Evolutionary conservation across 2,113 vertebrate genomes (phyloP), one percentile per base, ranked within the genome.

Genomic region (Anoura caudifer): DNA sequence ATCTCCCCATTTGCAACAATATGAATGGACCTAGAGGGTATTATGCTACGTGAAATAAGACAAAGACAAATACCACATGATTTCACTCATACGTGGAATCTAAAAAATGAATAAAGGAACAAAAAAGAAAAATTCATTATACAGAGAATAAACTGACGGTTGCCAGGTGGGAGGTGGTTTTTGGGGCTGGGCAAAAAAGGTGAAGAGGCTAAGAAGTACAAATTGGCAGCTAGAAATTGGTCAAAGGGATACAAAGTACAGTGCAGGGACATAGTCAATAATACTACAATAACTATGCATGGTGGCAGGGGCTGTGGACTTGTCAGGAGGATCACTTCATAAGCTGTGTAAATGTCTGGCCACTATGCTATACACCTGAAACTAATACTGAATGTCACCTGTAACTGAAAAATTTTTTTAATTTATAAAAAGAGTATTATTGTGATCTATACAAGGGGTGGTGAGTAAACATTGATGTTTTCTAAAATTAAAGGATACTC

Each of bases 401-500:
- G n/a, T 41, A 59, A 41, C 10, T 81, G 14, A 28, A 82, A 63
- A 54, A 24, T 9, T 56, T 83, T 56, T 43, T 33, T 7, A n/a
- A 52, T 41, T 43, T 63, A 63, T 83, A 59, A 28, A 38, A 85
- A 93, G 19, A 77, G 6, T 38, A 41, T 65, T 52, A 26, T 9
- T 63, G 65, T 94, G 72, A 95, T 61, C 84, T 92, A 81, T 36
- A 94, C 4, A 10, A 89, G 14, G 63, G 17, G 19, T 77, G 24
- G 86, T 73, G 24, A 97, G 94, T 84, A 28, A 93, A 87, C 13
- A 91, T 2, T 91, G 33, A 95, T 45, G 73, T 38, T 88, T 96
- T 84, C 38, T 96, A 41, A 95, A 97, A 70, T 73, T 77, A 90
- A 85, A 93, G n/a, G 41, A 72, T 67, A 84, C 1, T 24, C n/a